Base-by-base conservation (phyloP, 2,797 vertebrate genomes). In the Tachyglossus aculeatus region DNA sequence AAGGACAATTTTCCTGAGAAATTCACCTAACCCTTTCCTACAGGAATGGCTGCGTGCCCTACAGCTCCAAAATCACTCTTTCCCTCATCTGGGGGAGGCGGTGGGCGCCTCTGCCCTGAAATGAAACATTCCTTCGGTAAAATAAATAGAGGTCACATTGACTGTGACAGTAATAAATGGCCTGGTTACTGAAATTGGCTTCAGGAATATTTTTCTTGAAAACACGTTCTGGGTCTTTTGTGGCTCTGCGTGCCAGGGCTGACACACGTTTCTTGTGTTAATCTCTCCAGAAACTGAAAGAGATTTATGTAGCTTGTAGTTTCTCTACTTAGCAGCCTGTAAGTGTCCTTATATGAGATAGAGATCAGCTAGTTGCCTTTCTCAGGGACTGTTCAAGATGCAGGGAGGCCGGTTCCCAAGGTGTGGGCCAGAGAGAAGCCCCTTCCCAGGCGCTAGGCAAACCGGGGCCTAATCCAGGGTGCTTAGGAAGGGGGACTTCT, bases 201-300 rank as follows among this genome's bases (percentile, higher is more conserved):
- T 67, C 62, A 52, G 66, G 66, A 45, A 57, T 57, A 67, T 62
- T 77, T 62, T 71, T 60, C 67, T 67, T 77, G 61, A 53, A 47
- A 39, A 22, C 22, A 34, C 18, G 61, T 58, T 58, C 51, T 45
- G 51, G 38, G 50, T 57, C 40, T 6, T 52, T 69, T 24, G 39
- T 24, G 55, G 45, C 24, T 27, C 39, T 31, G 29, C 18, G 55
- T n/a, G n/a, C 33, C 25, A 29, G 33, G 44, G 38, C 22, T 41
- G 27, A 32, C 22, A 53, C n/a, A 25, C 44, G 39, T 4, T 12
- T 55, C 36, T 67, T 33, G 27, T 29, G 40, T 37, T 71, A 43
- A 71, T 54, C 32, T 60, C 18, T 55, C 9, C 32, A 27, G 32
- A 52, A 27, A 40, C 53, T 14, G 24, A 36, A 16, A 59, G 52